Evolutionary conservation across 2,113 vertebrate species (phyloP), one percentile per base, ranked within the genome.

Genomic region (Zosterops hypoxanthus): DNA sequence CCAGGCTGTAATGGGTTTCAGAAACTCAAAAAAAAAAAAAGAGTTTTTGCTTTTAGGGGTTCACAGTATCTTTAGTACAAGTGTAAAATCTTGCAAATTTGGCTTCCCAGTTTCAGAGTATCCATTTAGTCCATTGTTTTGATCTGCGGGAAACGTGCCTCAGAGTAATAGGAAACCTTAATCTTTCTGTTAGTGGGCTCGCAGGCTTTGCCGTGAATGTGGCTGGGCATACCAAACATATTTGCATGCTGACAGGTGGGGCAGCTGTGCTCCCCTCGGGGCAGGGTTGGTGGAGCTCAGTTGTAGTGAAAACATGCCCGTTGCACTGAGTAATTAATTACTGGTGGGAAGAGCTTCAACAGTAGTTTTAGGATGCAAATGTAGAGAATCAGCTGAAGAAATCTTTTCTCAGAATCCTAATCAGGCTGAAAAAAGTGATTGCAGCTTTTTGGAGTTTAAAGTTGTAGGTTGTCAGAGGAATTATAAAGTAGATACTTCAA

Each of bases 181-280:
- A 21, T 76, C 80, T 77, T 65, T 70, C 34, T 72, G 73, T 72
- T 41, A 13, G 53, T 49, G 65, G 61, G 70, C 73, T 94, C 41
- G n/a, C 34, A 29, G 75, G 39, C 63, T 82, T 39, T 57, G 53
- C 36, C 11, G 6, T 50, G 68, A 53, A 25, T 90, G 86, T 65
- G 82, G 5, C 79, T 75, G 85, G 81, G 81, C 96, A 96, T 96
- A 86, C 96, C 96, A 60, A 56, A 36, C 94, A 90, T 96, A 91
- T 13, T 46, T 96, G 81, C 68, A 49, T 31, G 72, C 85, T 95
- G 76, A 75, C 75, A 91, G 92, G 87, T 65, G 75, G 47, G 64
- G 78, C 85, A 82, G 88, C 89, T 92, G 16, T 23, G 86, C 39
- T 86, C 4, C 82, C 95, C 96, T 88, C 44, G 26, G 91, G 97